Base-by-base conservation (phyloP, 1,140 invertebrate genomes). In the Drosophila sproati region DNA sequence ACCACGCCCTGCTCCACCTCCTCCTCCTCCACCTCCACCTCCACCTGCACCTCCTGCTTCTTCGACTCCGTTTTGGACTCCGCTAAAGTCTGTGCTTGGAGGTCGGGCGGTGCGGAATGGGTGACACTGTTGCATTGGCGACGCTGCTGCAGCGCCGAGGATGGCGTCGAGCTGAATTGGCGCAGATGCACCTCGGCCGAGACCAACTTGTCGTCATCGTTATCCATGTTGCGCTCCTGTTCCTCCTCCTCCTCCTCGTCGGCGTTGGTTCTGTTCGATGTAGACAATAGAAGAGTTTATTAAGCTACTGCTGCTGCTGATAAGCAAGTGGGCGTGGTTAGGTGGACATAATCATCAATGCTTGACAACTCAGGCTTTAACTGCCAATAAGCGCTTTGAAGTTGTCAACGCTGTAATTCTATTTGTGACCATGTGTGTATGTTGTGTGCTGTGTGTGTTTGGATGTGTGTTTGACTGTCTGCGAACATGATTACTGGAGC, bases 111-210 rank as follows among this genome's bases (percentile, higher is more conserved):
- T 2, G 85, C 86, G 31, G 86, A 90, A 39, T 81, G 77, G 37
- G 85, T 81, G 39, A 72, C 62, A 41, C 50, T 79, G 51, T 82
- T 82, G 72, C 73, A 73, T 39, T 69, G 82, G 3, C 86, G 73
- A 31, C 69, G 80, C 69, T 80, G 76, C 48, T 86, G 83, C 59
- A 82, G 10, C 43, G 71, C 54, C 43, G 74, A 72, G 28, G 70
- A 72, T 28, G 91, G 91, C 57, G 91, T 89, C 48, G 91, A 66
- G 59, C 83, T 92, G 3, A 92, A 50, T 43, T 88, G 88, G 20
- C 91, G 87, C 50, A 91, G 73, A 76, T 92, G 83, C 79, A 86
- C 83, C 68, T 89, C 87, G 51, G 83, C 79, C 32, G 87, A 89
- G 48, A 92, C 87, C 67, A 92, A 67, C 74, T 92, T 87, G 74